phyloP scores from a whole-genome alignment of 2,113 vertebrate species.

The Hyaena hyaena region DNA sequence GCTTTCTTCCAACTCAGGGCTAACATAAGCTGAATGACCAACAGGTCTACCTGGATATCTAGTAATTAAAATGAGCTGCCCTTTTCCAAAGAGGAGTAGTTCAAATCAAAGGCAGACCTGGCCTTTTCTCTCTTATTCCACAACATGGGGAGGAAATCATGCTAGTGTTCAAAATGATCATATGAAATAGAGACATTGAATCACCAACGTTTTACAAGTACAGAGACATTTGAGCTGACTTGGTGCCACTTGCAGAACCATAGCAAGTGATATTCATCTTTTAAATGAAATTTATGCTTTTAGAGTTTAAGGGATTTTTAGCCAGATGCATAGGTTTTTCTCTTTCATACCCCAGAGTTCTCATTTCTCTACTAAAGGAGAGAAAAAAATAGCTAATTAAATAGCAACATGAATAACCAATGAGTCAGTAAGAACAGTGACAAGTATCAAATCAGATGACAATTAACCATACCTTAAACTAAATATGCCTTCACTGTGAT shows the following conservation, averaged over 20 bases:
- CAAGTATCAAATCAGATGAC: neutral
- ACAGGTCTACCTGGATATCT: neutral
- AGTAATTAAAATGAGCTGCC: neutral
- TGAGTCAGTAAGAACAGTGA: neutral
- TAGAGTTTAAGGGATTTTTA: neutral
- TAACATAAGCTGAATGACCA: neutral
- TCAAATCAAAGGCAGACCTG: neutral
- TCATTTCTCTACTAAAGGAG: neutral
- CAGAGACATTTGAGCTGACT: neutral
- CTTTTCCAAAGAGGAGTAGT: neutral
- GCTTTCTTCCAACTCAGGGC: neutral
- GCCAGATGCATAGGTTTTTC: neutral
- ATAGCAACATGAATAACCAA: neutral
- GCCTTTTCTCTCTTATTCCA: neutral
- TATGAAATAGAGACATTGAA: neutral
- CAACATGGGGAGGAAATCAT: neutral
- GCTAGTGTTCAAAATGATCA: neutral
- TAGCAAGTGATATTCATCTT: slow-evolving; percentile 32
- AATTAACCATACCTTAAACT: neutral
- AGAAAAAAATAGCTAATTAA: neutral
- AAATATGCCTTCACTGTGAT: neutral
- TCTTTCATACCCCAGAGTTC: neutral
- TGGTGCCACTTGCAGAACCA: neutral
- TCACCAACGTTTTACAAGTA: slow-evolving; percentile 19
- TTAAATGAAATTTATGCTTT: neutral